Conservation (phyloP, 2,113 vertebrate genomes). For the Plecotus auritus region DNA sequence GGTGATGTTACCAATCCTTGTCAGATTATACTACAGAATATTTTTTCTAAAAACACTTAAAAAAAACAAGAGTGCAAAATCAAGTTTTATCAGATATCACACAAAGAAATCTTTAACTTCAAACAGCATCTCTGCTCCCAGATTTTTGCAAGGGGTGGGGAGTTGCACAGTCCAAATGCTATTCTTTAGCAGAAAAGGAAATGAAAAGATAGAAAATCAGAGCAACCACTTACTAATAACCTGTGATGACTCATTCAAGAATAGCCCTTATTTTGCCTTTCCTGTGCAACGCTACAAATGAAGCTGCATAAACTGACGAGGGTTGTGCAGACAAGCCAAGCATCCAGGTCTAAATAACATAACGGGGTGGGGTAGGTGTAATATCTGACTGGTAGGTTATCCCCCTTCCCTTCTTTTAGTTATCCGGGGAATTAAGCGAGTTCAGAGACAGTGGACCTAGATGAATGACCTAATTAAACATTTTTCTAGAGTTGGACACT, state of each 20-base stretch:
- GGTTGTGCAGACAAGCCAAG: too few species aligned
- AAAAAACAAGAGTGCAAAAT: neutral
- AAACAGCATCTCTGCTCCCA: neutral
- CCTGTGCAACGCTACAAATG: neutral
- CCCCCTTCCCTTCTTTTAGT: neutral
- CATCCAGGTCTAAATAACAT: neutral
- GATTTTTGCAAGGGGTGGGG: neutral
- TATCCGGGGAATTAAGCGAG: neutral
- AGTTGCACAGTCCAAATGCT: neutral
- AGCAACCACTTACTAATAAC: neutral
- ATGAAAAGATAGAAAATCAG: neutral
- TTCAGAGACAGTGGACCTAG: neutral
- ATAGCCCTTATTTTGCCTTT: neutral
- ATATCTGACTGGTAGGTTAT: neutral
- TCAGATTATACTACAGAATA: neutral
- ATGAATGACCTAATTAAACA: neutral
- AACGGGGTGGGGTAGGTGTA: too few species aligned
- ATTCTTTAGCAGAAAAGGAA: neutral
- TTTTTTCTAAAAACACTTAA: neutral
- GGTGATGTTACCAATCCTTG: neutral
- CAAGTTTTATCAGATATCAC: neutral
- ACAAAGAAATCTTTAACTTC: neutral
- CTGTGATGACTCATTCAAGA: neutral
- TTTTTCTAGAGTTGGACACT: neutral
- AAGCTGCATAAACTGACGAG: neutral